Evolutionary conservation across 1,140 invertebrate genomes (phyloP).

Genomic region (Camponotus floridanus): DNA sequence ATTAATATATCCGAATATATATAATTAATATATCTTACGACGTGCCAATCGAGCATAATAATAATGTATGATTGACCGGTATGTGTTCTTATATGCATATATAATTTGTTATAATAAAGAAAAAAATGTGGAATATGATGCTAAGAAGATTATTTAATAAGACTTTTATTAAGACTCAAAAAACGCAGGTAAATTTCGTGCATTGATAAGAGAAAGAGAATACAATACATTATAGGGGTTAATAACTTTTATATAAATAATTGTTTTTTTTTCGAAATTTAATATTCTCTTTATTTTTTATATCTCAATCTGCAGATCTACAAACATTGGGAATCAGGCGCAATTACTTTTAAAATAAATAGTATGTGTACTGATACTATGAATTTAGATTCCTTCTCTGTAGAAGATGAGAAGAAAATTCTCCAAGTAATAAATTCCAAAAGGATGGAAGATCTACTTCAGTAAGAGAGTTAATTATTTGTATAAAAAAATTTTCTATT

Average conservation of each 20-base stretch:
- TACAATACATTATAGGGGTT: background rate
- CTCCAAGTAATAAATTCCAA: slow-evolving; percentile 32
- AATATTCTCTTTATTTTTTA: background rate
- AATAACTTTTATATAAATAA: background rate
- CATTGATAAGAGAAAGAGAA: background rate
- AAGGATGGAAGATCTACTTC: background rate
- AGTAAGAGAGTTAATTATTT: slow-evolving; percentile 41
- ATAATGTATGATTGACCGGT: background rate
- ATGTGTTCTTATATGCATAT: background rate
- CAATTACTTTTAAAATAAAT: background rate
- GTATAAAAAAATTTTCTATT: background rate
- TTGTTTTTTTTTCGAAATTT: background rate
- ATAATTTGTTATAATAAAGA: background rate
- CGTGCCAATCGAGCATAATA: background rate
- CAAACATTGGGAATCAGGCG: background rate
- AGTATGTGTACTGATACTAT: background rate
- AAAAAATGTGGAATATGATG: background rate
- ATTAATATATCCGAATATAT: background rate
- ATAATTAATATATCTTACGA: background rate
- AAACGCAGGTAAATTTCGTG: slow-evolving; percentile 5
- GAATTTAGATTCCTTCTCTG: background rate
- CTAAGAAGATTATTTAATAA: background rate
- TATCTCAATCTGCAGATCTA: background rate
- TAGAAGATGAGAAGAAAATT: slow-evolving; percentile 16
- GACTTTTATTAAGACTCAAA: slow-evolving; percentile 7